phyloP scores from a whole-genome alignment of 1,140 invertebrate genomes.

The Acromyrmex echinatior region DNA sequence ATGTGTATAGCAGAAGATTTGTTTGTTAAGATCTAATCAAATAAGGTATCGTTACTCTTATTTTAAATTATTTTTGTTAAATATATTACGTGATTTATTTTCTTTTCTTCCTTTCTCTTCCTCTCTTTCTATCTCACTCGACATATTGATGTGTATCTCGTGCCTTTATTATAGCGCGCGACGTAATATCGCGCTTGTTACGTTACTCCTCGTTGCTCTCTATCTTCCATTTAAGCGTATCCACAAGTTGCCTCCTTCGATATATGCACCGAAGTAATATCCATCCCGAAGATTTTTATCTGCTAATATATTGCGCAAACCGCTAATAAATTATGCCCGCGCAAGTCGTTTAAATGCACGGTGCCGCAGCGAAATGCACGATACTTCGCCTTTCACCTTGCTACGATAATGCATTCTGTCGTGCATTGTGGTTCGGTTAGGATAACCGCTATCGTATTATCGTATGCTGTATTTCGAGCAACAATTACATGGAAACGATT shows the following conservation, averaged over 20 bases:
- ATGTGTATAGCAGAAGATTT: neutral
- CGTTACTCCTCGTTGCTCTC: conserved; percentile 43
- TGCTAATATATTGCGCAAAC: conserved; percentile 40
- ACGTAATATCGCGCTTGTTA: conserved; percentile 46
- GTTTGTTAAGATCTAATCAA: neutral
- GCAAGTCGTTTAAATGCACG: conserved; percentile 52
- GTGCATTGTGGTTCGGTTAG: conserved; percentile 30
- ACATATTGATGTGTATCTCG: conserved; percentile 41
- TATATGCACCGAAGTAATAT: conserved; percentile 32
- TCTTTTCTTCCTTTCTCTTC: neutral
- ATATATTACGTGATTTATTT: conserved; percentile 5
- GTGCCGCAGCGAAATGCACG: conserved; percentile 41
- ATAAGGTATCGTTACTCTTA: too few species aligned
- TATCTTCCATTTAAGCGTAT: conserved; percentile 24
- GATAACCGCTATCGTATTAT: conserved; percentile 40
- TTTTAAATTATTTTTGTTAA: conserved; percentile 22
- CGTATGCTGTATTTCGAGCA: neutral
- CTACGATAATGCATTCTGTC: conserved; percentile 53
- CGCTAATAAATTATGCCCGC: conserved; percentile 57
- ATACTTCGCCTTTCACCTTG: conserved; percentile 59
- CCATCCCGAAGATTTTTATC: conserved; percentile 50
- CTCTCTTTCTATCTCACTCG: neutral
- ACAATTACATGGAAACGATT: conserved; percentile 22
- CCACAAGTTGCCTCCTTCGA: conserved; percentile 15
- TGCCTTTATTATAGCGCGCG: conserved; percentile 38